These are phyloP conservation scores for Cyprinella venusta DNA, from an alignment of 2,797 vertebrate species.

Conservation along the genomic window DNA sequence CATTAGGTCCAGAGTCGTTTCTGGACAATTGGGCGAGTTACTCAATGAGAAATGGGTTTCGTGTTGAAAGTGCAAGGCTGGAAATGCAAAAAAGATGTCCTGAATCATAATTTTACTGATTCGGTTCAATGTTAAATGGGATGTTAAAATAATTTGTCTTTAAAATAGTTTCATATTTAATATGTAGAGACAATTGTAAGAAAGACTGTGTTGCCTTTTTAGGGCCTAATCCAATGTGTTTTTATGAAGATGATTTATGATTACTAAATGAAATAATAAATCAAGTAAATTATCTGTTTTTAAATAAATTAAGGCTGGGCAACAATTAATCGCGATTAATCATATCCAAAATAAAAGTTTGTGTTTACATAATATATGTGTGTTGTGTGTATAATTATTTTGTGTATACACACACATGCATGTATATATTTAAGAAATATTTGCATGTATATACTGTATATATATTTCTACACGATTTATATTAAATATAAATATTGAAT, in stretches of 20 bases:
- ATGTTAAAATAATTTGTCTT: background rate
- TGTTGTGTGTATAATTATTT: too few relatives aligned
- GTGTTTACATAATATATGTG: too few relatives aligned
- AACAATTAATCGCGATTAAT: too few relatives aligned
- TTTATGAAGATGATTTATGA: too few relatives aligned
- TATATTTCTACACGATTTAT: too few relatives aligned
- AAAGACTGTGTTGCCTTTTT: too few relatives aligned
- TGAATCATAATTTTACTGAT: background rate
- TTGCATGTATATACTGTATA: too few relatives aligned
- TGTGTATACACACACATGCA: too few relatives aligned
- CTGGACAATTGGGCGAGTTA: background rate
- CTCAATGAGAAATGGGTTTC: background rate
- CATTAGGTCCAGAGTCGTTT: conserved; percentile 8
- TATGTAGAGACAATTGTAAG: background rate
- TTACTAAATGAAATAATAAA: background rate
- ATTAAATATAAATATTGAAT: too few relatives aligned
- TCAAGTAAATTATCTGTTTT: background rate
- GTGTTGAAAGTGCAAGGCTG: background rate
- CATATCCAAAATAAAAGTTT: too few relatives aligned
- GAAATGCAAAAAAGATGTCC: background rate
- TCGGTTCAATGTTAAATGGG: background rate
- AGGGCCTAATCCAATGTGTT: too few relatives aligned
- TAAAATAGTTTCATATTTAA: background rate
- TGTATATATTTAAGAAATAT: too few relatives aligned
- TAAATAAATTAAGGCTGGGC: background rate